Percentiles rank a stretch among this genome's conserved stretches.
These are phyloP conservation scores for Channa argus DNA, from an alignment of 2,113 vertebrate species.

Conservation along the genomic window DNA sequence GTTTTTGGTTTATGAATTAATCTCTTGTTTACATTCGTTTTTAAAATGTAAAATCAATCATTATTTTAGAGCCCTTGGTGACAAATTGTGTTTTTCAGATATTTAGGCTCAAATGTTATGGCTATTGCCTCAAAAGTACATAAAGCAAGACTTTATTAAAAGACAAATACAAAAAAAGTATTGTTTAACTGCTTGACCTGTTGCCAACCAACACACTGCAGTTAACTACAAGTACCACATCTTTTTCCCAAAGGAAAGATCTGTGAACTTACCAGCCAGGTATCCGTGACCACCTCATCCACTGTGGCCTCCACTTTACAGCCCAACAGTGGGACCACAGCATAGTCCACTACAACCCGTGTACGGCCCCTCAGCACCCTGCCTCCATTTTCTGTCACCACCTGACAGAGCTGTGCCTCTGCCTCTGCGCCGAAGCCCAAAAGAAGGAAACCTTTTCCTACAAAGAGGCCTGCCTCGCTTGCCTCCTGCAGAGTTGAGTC, in stretches of 20 bases:
- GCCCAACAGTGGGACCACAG: constrained; percentile 92
- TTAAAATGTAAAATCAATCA: no score
- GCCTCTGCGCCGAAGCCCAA: constrained; percentile 90
- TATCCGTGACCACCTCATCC: constrained; percentile 95
- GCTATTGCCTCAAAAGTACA: no score
- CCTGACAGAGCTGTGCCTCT: constrained; percentile 81
- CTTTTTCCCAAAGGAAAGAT: background rate
- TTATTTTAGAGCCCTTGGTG: no score
- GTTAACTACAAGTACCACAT: background rate
- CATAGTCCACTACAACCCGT: constrained; percentile 90
- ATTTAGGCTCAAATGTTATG: no score
- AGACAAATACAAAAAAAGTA: no score
- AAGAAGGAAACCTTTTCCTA: constrained; percentile 87
- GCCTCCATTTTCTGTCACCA: constrained; percentile 89
- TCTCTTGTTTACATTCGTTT: no score
- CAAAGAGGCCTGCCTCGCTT: constrained; percentile 88
- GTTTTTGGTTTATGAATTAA: no score
- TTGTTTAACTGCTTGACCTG: no score
- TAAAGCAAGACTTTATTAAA: no score
- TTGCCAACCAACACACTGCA: no score
- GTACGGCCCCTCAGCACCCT: constrained; percentile 81
- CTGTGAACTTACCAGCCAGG: constrained; percentile 92
- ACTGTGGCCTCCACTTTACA: constrained; percentile 90
- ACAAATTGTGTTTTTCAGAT: no score
- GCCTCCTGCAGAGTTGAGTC: constrained; percentile 70